Evolutionary conservation across 2,113 vertebrate genomes (phyloP), one percentile per base, ranked within the genome.

Genomic region (Ia io): DNA sequence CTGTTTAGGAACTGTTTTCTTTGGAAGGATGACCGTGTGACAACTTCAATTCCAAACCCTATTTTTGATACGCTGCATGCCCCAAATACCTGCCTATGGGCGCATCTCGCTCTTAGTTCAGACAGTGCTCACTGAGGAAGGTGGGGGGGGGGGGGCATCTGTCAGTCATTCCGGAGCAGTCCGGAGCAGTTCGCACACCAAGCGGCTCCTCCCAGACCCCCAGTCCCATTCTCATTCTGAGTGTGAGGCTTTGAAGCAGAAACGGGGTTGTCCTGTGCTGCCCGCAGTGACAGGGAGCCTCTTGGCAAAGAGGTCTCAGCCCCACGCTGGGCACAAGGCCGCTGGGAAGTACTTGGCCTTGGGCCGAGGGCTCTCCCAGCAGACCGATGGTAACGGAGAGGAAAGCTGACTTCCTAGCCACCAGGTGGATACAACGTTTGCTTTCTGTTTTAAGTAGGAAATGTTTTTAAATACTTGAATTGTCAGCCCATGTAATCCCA

Each of bases 381-480:
- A 10, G 40, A 47, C 22, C 22, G 0, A 6, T 5, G 44, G 20
- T 82, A 32, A 73, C 28, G 3, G 61, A 70, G 42, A 40, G 0
- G 18, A 84, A 96, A 23, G 56, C 96, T 65, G 92, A 56, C 96
- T 71, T 93, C 71, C 95, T 95, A 86, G 80, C 82, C 42, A n/a
- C 83, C 87, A 61, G 83, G 91, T 92, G 94, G 95, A 92, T 92
- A 0, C 0, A 76, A 82, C 67, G 95, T 88, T 87, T 95, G 88
- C 56, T 91, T 86, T 74, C 76, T 85, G 17, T 83, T 86, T 94
- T 65, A 78, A 88, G 93, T 88, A 77, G 63, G 89, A 96, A 83
- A 49, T 53, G 92, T 90, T 80, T 93, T 88, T 94, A 95, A 95
- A 77, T 94, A 95, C 98, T 98, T 97, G 91, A 94, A 95, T 69